A percentile compares a stretch with the other conserved stretches of the same genome.
Conservation (phyloP, 1,140 invertebrate species). For the Heliothis subflexa region DNA sequence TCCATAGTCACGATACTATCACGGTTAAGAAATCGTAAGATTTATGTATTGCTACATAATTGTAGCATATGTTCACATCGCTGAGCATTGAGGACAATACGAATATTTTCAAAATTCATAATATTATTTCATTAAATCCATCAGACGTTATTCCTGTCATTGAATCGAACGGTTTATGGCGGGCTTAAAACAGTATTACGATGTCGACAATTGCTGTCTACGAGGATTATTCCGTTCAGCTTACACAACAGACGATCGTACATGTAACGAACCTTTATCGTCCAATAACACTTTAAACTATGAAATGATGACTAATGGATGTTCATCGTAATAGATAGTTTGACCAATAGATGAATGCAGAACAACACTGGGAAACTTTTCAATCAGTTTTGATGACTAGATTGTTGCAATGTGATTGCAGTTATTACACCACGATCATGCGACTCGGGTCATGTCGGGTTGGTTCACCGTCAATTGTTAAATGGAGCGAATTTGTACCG, state of each 20-base stretch:
- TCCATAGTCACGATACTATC: constrained; percentile 25
- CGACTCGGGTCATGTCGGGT: constrained; percentile 13
- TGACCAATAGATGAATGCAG: not conserved
- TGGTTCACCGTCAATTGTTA: constrained; percentile 25
- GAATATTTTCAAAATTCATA: too few relatives aligned
- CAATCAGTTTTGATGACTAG: constrained; percentile 36
- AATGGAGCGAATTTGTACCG: constrained; percentile 20
- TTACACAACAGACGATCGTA: constrained; percentile 52
- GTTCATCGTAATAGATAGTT: not conserved
- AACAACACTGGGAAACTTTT: constrained; percentile 26
- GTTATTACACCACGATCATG: constrained; percentile 11
- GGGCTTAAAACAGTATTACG: constrained; percentile 22
- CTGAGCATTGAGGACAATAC: not conserved
- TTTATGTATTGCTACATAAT: not conserved
- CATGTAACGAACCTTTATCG: constrained; percentile 39
- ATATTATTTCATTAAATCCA: not conserved
- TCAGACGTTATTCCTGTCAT: not conserved
- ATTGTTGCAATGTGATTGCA: constrained; percentile 29
- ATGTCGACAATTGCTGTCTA: constrained; percentile 30
- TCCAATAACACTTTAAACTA: constrained; percentile 64
- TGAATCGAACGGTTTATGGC: not conserved
- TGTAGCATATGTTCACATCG: not conserved
- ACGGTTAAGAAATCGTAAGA: constrained; percentile 28
- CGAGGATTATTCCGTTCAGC: constrained; percentile 50
- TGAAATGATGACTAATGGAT: constrained; percentile 47